Conservation (phyloP, 2,888 invertebrate genomes). For the Listrodromus nycthemerus region DNA sequence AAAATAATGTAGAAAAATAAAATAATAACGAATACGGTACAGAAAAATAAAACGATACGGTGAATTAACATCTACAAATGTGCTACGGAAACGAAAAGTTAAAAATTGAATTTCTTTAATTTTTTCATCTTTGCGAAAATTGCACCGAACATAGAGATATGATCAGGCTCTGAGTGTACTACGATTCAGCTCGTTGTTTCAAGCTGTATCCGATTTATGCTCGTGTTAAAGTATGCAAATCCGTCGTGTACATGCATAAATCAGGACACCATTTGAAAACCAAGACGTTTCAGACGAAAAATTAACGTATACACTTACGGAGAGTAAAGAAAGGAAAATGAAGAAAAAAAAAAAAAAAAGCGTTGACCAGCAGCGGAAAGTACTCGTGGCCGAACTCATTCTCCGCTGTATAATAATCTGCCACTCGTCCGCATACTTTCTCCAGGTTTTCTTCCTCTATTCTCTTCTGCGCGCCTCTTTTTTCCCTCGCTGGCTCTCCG, state of each 20-base stretch:
- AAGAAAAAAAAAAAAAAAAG: not conserved
- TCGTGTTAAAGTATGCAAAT: no score
- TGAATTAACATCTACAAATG: not conserved
- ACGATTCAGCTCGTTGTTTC: no score
- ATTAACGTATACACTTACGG: not conserved
- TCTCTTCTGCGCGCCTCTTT: slow-evolving; percentile 1
- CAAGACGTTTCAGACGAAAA: not conserved
- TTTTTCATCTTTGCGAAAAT: no score
- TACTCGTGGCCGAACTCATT: not conserved
- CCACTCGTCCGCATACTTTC: slow-evolving; percentile 16
- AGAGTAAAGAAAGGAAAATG: no score
- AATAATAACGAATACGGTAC: not conserved
- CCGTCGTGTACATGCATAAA: no score
- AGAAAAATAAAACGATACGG: not conserved
- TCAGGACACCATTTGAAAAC: no score
- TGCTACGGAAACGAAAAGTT: not conserved
- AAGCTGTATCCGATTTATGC: no score
- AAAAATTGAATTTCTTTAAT: no score
- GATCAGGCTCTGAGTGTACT: no score
- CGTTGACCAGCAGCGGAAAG: not conserved
- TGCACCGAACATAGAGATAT: no score
- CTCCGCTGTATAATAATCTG: not conserved
- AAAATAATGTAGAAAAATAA: not conserved
- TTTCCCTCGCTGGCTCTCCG: slow-evolving; percentile 10
- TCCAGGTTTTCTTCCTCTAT: not conserved